Evolutionary conservation across 1,140 invertebrate species (phyloP).

Genomic region (Plutomurus gul): DNA sequence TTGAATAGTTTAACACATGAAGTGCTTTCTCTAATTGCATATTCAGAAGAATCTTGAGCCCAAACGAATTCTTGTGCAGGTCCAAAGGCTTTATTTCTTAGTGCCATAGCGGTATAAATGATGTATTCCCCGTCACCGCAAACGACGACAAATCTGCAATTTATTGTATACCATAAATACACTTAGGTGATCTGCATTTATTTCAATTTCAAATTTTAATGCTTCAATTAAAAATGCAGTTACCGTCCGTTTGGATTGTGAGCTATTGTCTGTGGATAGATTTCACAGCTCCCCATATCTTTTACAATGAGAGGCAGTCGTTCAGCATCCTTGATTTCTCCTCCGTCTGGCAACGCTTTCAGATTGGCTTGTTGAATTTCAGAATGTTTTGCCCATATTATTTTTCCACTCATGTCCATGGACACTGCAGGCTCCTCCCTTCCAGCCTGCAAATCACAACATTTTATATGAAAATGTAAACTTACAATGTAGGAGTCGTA

Average conservation of each 20-base stretch:
- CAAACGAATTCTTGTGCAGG: conserved; percentile 98
- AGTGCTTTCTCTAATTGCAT: conserved; percentile 84
- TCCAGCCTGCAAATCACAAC: conserved; percentile 68
- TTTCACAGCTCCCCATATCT: conserved; percentile 99
- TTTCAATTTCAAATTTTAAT: not conserved
- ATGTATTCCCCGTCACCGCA: conserved; percentile 99
- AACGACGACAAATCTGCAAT: conserved; percentile 86
- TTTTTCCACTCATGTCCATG: conserved; percentile 96
- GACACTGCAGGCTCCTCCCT: conserved; percentile 98
- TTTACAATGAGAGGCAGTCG: conserved; percentile 90
- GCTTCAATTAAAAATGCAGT: not conserved
- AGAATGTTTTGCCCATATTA: conserved; percentile 97
- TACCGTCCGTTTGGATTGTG: conserved; percentile 97
- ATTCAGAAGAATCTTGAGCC: conserved; percentile 96
- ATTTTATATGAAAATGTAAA: too few species aligned
- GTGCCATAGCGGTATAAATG: conserved; percentile 98
- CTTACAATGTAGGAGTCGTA: too few species aligned
- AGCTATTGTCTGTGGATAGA: conserved; percentile 97
- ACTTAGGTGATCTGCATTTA: too few species aligned
- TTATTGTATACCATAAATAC: conserved; percentile 19
- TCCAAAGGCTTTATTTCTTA: conserved; percentile 98
- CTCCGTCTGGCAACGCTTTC: conserved; percentile 70
- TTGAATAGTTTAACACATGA: conserved; percentile 93
- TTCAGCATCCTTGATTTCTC: conserved; percentile 88
- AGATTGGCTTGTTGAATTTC: conserved; percentile 98